A percentile compares a stretch with the other conserved stretches of the same genome.
Evolutionary conservation across 2,797 vertebrate genomes (phyloP).

Genomic region (Apodemus agrarius): DNA sequence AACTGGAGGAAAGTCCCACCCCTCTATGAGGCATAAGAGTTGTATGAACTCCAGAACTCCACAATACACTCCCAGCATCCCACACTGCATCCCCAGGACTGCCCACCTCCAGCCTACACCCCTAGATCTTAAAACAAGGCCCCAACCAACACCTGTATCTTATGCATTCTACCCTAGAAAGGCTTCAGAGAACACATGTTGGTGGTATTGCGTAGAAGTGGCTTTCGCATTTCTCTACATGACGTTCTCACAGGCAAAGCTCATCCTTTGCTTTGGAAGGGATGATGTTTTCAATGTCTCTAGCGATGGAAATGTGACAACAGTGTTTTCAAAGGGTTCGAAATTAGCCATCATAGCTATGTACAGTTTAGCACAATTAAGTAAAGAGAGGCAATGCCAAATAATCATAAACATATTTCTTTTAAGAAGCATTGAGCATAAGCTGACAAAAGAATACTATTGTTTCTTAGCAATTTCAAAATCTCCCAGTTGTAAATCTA

Average conservation of each 20-base stretch:
- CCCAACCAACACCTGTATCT: background rate
- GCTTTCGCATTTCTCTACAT: slow-evolving; percentile 13
- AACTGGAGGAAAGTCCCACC: background rate
- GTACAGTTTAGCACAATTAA: background rate
- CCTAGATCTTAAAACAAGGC: background rate
- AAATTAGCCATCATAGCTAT: background rate
- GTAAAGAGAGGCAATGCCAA: background rate
- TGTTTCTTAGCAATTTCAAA: background rate
- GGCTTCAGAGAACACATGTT: background rate
- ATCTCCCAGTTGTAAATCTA: background rate
- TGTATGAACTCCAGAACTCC: background rate
- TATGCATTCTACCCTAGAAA: background rate
- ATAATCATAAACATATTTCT: background rate
- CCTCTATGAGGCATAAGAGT: background rate
- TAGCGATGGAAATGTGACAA: background rate
- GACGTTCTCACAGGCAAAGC: slow-evolving; percentile 11
- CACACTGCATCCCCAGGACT: background rate
- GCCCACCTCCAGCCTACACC: background rate
- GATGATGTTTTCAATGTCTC: slow-evolving; percentile 11
- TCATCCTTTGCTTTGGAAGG: slow-evolving; percentile 40
- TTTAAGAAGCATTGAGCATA: slow-evolving; percentile 21
- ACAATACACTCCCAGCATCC: background rate
- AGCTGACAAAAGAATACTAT: background rate
- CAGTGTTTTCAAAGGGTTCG: slow-evolving; percentile 15
- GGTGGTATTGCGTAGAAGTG: background rate